Percentiles rank a stretch among this genome's conserved stretches.
phyloP scores from a whole-genome alignment of 1,140 invertebrate species.

The Aleiodes sp. region DNA sequence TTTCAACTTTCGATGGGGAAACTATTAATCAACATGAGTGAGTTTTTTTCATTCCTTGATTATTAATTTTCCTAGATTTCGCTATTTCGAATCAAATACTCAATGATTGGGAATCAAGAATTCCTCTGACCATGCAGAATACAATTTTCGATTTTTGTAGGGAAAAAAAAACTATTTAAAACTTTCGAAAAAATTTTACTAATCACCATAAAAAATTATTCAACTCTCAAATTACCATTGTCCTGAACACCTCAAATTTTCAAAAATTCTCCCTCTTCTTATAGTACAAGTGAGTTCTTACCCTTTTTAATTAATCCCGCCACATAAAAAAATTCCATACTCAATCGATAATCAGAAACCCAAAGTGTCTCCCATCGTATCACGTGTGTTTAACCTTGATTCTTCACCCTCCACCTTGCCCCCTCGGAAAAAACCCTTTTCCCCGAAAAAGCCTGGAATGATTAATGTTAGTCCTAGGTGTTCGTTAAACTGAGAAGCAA shows the following conservation, averaged over 20 bases:
- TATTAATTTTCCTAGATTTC: too few species aligned
- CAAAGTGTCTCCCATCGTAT: background rate
- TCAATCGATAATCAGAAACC: background rate
- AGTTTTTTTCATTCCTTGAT: background rate
- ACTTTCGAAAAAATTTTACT: too few species aligned
- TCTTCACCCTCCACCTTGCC: background rate
- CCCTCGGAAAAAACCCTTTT: background rate
- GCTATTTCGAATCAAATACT: too few species aligned
- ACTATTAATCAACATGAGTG: background rate
- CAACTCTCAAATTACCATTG: too few species aligned
- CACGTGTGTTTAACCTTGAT: conserved; percentile 6
- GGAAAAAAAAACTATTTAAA: too few species aligned
- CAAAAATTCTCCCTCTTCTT: too few species aligned
- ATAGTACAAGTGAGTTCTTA: too few species aligned
- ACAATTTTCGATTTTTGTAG: too few species aligned
- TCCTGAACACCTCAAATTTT: too few species aligned
- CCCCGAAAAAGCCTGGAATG: background rate
- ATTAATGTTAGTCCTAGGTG: background rate
- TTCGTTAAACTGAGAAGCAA: background rate
- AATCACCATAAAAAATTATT: too few species aligned
- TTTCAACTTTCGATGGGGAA: background rate
- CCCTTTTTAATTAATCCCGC: background rate
- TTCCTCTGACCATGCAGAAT: too few species aligned
- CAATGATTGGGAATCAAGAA: too few species aligned
- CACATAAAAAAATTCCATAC: background rate